Evolutionary conservation across 1,140 invertebrate species (phyloP).

Genomic region (Drosophila nikananu): DNA sequence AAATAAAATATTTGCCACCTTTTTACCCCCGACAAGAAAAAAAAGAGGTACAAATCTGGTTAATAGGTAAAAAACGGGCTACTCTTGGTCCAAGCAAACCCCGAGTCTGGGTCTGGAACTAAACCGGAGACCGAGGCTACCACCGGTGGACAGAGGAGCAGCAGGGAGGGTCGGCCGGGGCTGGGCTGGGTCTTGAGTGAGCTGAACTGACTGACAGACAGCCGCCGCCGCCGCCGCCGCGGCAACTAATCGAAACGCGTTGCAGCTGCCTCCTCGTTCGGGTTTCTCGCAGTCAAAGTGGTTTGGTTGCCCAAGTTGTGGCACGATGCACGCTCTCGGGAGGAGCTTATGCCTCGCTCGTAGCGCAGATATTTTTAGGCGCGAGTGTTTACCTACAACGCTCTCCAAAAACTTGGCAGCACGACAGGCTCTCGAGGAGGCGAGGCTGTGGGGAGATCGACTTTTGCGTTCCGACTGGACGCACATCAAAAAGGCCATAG

Average conservation of each 20-base stretch:
- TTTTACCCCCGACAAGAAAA: neutral
- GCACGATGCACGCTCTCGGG: constrained; percentile 50
- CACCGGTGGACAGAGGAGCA: constrained; percentile 7
- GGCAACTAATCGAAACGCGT: constrained; percentile 82
- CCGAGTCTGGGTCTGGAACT: constrained; percentile 26
- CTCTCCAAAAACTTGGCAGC: constrained; percentile 70
- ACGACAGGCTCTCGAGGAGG: constrained; percentile 31
- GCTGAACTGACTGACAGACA: constrained; percentile 54
- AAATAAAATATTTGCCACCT: neutral
- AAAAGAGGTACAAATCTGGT: neutral
- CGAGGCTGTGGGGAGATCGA: constrained; percentile 6
- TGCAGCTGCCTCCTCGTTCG: constrained; percentile 71
- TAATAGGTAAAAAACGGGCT: constrained; percentile 26
- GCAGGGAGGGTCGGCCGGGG: neutral
- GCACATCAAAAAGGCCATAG: constrained; percentile 68
- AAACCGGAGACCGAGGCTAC: constrained; percentile 23
- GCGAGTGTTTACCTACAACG: constrained; percentile 77
- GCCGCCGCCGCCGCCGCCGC: constrained; percentile 39
- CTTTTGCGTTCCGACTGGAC: constrained; percentile 77
- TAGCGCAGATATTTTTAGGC: constrained; percentile 70
- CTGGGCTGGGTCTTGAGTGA: constrained; percentile 47
- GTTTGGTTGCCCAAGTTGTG: constrained; percentile 79
- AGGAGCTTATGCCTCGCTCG: constrained; percentile 50
- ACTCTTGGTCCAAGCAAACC: neutral
- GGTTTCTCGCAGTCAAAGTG: constrained; percentile 64